These are phyloP conservation scores for Illadopsis cleaveri DNA, from an alignment of 2,113 vertebrate genomes.

Conservation along the genomic window DNA sequence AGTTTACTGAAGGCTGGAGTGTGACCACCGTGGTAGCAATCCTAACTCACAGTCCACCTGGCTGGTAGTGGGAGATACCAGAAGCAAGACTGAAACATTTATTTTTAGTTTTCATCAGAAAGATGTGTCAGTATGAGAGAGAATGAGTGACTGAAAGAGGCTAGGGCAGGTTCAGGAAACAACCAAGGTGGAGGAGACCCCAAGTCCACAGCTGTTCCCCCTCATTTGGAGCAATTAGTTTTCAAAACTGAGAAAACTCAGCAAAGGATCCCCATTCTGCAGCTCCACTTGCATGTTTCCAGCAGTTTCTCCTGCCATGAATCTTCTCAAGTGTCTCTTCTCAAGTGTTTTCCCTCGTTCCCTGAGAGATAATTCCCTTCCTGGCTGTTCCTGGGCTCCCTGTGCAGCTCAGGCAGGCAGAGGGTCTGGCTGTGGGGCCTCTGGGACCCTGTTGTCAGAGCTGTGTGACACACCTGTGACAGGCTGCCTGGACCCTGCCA, in stretches of 20 bases:
- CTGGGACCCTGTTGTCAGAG: not conserved
- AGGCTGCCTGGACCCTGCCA: not conserved
- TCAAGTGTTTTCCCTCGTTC: not conserved
- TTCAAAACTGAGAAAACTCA: not conserved
- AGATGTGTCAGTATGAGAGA: not conserved
- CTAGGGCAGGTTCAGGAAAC: not conserved
- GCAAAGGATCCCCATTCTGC: not conserved
- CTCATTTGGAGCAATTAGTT: not conserved
- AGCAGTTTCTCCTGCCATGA: not conserved
- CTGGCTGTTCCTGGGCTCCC: accelerated
- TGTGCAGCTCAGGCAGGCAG: not conserved
- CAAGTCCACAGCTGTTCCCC: not conserved
- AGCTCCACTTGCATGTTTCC: not conserved
- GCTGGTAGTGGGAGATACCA: not conserved
- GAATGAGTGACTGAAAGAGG: not conserved
- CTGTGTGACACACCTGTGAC: not conserved
- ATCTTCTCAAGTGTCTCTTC: not conserved
- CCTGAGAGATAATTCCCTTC: not conserved
- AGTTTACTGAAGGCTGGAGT: not conserved
- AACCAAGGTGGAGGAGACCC: not conserved
- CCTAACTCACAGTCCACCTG: not conserved
- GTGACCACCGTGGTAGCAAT: not conserved
- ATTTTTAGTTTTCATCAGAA: not conserved
- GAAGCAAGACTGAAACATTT: not conserved
- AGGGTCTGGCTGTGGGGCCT: accelerated